Evolutionary conservation across 1,140 invertebrate species (phyloP).

Genomic region (Formica exsecta): DNA sequence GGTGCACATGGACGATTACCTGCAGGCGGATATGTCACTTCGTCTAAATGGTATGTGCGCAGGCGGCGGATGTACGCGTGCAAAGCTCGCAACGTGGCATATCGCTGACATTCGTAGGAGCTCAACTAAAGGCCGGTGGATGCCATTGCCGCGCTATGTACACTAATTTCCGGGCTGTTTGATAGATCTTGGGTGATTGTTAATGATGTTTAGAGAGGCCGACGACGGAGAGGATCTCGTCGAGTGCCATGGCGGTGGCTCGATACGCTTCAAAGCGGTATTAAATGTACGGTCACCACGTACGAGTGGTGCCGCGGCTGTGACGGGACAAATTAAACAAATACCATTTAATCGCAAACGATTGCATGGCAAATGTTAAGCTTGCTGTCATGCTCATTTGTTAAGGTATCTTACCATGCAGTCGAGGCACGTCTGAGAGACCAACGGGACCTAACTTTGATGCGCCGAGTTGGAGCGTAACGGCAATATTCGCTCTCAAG

Average conservation of each 20-base stretch:
- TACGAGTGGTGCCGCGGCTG: constrained; percentile 16
- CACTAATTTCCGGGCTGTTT: constrained; percentile 83
- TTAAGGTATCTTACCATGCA: constrained; percentile 38
- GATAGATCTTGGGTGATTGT: constrained; percentile 83
- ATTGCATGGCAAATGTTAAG: constrained; percentile 74
- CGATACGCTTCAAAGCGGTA: constrained; percentile 78
- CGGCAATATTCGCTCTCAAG: constrained; percentile 58
- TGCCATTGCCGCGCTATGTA: constrained; percentile 70
- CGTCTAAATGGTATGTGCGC: neutral
- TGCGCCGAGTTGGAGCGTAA: constrained; percentile 50
- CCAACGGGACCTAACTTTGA: constrained; percentile 67
- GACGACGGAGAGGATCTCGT: constrained; percentile 63
- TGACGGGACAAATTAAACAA: constrained; percentile 78
- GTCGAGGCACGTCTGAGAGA: constrained; percentile 64
- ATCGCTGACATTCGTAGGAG: constrained; percentile 47
- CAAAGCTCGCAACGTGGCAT: constrained; percentile 31
- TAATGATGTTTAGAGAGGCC: constrained; percentile 82
- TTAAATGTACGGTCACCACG: constrained; percentile 78
- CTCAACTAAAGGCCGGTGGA: constrained; percentile 11
- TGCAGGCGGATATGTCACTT: constrained; percentile 31
- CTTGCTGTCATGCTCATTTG: constrained; percentile 58
- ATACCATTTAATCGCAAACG: constrained; percentile 77
- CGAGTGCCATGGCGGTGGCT: constrained; percentile 48
- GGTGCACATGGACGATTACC: constrained; percentile 46
- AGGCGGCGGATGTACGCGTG: constrained; percentile 48